Base-by-base conservation (phyloP, 2,888 invertebrate genomes). In the Acanthosepion esculentum region DNA sequence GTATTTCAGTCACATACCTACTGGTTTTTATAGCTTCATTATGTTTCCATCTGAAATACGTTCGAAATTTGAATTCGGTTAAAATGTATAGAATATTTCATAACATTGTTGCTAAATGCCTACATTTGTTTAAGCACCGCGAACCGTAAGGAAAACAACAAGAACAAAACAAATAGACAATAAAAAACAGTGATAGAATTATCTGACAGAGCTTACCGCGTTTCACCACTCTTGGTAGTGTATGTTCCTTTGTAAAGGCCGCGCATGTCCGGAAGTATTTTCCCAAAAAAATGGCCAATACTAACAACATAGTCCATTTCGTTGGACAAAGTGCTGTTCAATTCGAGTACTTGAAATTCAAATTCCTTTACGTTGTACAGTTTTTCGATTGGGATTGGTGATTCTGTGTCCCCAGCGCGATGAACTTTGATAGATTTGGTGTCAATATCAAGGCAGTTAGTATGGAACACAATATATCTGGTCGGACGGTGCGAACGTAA, bases 231-330 rank as follows among this genome's bases (percentile, higher is more conserved):
- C 23, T 94, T 94, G 29, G 95, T 95, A 59, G 94, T 96, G 94
- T 96, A 97, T 0, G 96, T 96, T 93, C 97, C 96, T 29, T 96
- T 94, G 94, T 97, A 97, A 55, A 97, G 95, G 5, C 96, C 97
- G 41, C 96, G 95, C 29, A 97, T 92, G 94, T 96, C 96, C 29
- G 94, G 95, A 23, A 95, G 94, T n/a, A 97, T 95, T 26, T 94
- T 64, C n/a, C 96, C 96, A 48, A 91, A 78, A 91, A 96, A 97
- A 5, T 94, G 92, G 15, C 96, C 95, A 15, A 96, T 94, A 48
- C 96, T 95, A 6, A 96, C 95, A 26, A 95, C 91, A 91, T 96
- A 96, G 53, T 95, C 94, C 29, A 94, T 92, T 1, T 96, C 96
- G 48, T 95, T 95, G 55, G 95, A 94, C 91, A 94, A 94, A 26